Percentiles rank a stretch among this genome's conserved stretches.
These are phyloP conservation scores for Mythimna lalbum DNA, from an alignment of 2,888 invertebrate species.

Conservation along the genomic window DNA sequence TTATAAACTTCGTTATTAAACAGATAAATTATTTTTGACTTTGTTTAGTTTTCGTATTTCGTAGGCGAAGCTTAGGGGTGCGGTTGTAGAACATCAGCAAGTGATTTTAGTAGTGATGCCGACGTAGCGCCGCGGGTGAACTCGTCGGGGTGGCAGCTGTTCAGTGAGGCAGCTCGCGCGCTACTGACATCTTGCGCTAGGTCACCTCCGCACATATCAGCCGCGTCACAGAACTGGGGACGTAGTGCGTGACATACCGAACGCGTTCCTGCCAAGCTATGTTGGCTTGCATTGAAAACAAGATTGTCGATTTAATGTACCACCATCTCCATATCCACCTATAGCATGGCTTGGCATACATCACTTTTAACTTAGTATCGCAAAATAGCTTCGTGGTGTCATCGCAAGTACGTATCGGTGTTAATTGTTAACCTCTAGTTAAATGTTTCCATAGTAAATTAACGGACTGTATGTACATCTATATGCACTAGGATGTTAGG, in stretches of 20 bases:
- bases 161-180: not conserved
- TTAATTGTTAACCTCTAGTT: slow-evolving; percentile 57
- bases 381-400: slow-evolving; percentile 60
- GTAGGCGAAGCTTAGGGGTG: slow-evolving; percentile 63
- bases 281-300: slow-evolving; percentile 27
- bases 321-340: slow-evolving; percentile 50
- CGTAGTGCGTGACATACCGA: not conserved
- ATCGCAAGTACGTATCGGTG: slow-evolving; percentile 52
- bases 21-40: slow-evolving; percentile 78
- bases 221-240: not conserved
- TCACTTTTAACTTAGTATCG: slow-evolving; percentile 44
- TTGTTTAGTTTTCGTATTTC: slow-evolving; percentile 75
- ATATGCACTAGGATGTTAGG: slow-evolving; percentile 63
- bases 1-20: slow-evolving; percentile 77
- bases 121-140: slow-evolving; percentile 21
- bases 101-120: slow-evolving; percentile 37
- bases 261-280: slow-evolving; percentile 21
- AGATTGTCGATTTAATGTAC: slow-evolving; percentile 37
- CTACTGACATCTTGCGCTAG: not conserved
- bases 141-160: slow-evolving; percentile 17
- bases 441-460: slow-evolving; percentile 59
- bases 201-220: slow-evolving; percentile 6
- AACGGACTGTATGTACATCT: slow-evolving; percentile 48
- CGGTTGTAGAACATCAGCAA: slow-evolving; percentile 39
- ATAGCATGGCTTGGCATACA: slow-evolving; percentile 60